Evolutionary conservation across 1,140 invertebrate species (phyloP).

Genomic region (Drosophila persimilis): DNA sequence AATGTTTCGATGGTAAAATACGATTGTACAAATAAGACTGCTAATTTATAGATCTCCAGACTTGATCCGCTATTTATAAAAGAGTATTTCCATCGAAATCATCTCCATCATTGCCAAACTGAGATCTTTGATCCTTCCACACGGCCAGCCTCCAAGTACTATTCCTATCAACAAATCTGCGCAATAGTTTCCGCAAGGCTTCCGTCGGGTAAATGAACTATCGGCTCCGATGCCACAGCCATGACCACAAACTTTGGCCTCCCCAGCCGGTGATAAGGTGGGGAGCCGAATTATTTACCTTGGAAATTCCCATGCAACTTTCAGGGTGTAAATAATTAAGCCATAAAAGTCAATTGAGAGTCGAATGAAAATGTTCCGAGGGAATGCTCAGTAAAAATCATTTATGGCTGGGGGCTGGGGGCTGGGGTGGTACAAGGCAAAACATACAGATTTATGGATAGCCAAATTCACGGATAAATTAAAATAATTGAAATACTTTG

Average conservation of each 20-base stretch:
- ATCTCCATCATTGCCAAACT: neutral
- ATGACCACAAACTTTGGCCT: slow-evolving; percentile 59
- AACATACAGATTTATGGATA: slow-evolving; percentile 59
- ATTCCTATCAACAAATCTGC: slow-evolving; percentile 40
- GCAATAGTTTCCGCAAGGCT: slow-evolving; percentile 54
- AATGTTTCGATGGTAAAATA: too few relatives aligned
- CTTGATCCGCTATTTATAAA: neutral
- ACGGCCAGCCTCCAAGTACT: slow-evolving; percentile 2
- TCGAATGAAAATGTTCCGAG: slow-evolving; percentile 26
- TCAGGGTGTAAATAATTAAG: slow-evolving; percentile 66
- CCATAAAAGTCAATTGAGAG: slow-evolving; percentile 62
- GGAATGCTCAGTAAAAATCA: slow-evolving; percentile 14
- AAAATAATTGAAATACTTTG: slow-evolving; percentile 80
- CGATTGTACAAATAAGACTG: too few relatives aligned
- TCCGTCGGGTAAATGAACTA: slow-evolving; percentile 68
- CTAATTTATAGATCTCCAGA: slow-evolving; percentile 4
- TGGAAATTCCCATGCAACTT: slow-evolving; percentile 67
- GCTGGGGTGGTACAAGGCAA: slow-evolving; percentile 10
- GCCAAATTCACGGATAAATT: slow-evolving; percentile 75
- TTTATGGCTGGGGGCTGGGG: slow-evolving; percentile 37
- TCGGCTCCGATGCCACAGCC: slow-evolving; percentile 18
- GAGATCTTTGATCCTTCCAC: slow-evolving; percentile 24
- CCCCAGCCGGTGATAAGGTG: slow-evolving; percentile 3
- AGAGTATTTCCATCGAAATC: slow-evolving; percentile 12
- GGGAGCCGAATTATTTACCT: slow-evolving; percentile 38